Base-by-base conservation (phyloP, 2,113 vertebrate species). In the Varanus komodoensis region DNA sequence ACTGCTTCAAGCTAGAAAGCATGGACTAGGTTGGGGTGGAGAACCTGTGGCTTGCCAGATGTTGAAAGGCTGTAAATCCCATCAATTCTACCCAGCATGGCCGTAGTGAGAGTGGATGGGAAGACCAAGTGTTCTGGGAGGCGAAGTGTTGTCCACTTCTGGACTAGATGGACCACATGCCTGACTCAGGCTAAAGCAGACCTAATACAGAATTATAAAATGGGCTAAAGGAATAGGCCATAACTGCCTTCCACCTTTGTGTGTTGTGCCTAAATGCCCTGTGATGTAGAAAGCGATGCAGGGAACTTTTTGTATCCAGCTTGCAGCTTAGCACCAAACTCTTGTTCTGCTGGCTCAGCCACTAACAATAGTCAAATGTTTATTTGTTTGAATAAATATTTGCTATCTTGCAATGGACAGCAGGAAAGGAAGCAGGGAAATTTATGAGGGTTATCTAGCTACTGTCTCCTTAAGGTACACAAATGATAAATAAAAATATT, bases 401-500 rank as follows among this genome's bases (percentile, higher is more conserved):
- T 82, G 61, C 80, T 82, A 6, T 19, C 54, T 82, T 82, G 29
- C 15, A 7, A 32, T 61, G n/a, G 80, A n/a, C 54, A 61, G 32
- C 57, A n/a, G 54, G 61, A 67, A 44, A 84, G 82, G 34, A 38
- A 21, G 61, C 82, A 68, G n/a, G 61, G 61, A 84, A 84, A 12
- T 38, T 11, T 67, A 27, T 67, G 8, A 84, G 68, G 67, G 57
- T 7, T 68, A 23, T 57, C n/a, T 83, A 48, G 15, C 61, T 21
- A 6, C 54, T 75, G 19, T 61, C 3, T 38, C 14, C 29, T 38
- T 78, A 78, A 29, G 8, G 64, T 57, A 64, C n/a, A n/a, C 34
- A 87, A 78, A 61, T 77, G 52, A 23, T 25, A 29, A 77, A 77
- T 84, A 87, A 87, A 87, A 77, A 11, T 64, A 73, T 48, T 19